phyloP scores from a whole-genome alignment of 2,888 invertebrate species.

The Hydrotaea diabolus region DNA sequence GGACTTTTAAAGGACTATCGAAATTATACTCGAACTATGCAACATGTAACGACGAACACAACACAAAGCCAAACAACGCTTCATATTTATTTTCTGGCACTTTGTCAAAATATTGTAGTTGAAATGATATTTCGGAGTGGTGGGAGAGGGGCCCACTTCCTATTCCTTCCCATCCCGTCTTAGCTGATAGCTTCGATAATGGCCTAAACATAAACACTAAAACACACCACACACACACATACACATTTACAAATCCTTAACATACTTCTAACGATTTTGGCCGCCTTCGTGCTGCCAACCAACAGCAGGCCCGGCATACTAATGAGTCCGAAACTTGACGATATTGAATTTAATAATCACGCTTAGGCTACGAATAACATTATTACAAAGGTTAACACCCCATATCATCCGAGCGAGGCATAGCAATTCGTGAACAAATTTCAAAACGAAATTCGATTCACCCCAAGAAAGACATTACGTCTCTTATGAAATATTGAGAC shows the following conservation, averaged over 20 bases:
- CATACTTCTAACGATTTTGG: background rate
- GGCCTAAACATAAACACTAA: constrained; percentile 28
- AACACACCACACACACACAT: background rate
- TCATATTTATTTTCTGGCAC: constrained; percentile 35
- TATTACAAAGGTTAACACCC: background rate
- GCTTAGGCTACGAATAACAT: background rate
- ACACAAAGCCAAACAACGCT: background rate
- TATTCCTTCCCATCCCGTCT: background rate
- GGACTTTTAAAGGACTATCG: background rate
- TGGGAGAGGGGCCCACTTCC: background rate
- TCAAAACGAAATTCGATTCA: too few species aligned
- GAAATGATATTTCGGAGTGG: background rate
- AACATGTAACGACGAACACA: constrained; percentile 8
- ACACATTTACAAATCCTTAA: background rate
- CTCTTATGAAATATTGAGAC: background rate
- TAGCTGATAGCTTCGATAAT: constrained; percentile 26
- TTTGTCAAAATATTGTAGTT: constrained; percentile 22
- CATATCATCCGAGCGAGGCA: too few species aligned
- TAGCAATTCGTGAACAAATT: background rate
- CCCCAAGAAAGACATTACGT: background rate
- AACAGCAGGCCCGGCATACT: background rate
- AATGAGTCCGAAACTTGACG: constrained; percentile 32
- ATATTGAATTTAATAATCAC: constrained; percentile 43
- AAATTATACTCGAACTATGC: background rate
- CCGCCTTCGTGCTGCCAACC: background rate